Evolutionary conservation across 2,797 vertebrate species (phyloP), one percentile per base, ranked within the genome.

Genomic region (Pangasius mekongensis): DNA sequence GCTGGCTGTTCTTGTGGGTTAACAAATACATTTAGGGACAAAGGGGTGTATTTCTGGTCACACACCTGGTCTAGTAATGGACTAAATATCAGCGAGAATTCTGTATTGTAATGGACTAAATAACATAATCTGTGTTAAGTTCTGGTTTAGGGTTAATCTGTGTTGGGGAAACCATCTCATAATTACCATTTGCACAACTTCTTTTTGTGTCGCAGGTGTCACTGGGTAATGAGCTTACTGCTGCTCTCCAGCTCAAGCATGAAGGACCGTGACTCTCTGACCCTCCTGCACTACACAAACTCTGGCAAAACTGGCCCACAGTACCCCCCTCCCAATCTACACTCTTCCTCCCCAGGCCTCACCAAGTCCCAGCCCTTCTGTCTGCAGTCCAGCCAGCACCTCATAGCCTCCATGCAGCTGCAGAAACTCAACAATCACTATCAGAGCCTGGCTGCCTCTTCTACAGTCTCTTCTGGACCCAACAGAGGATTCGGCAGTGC

Each of bases 401-500:
- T 97, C 91, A 92, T 96, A 58, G 96, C 96, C 90, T 97, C 95
- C 91, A 95, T 96, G 95, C 96, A 97, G 91, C 95, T 97, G 43
- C 97, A 97, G 94, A 97, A 97, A 90, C 96, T 97, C 90, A 97
- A 96, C 93, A 96, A 95, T 33, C 97, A 97, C 93, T 98, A 96
- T 92, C 96, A 97, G 84, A 96, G 91, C 90, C 90, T 95, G 54
- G 91, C 91, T 3, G 91, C 93, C 0, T 86, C 93, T 0, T 86
- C 94, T 0, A 90, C 86, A 0, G 92, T 93, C 0, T 80, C 91
- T 0, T 69, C 88, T 10, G 93, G 86, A 0, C 52, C 94, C 10
- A 92, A 89, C 47, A 94, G 95, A 90, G 93, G 91, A 64, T 91
- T 92, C 5, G 88, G 91, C 0, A 58, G 89, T 27, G 87, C 95